A percentile compares a stretch with the other conserved stretches of the same genome.
Evolutionary conservation across 2,113 vertebrate genomes (phyloP).

Genomic region (Solea senegalensis): DNA sequence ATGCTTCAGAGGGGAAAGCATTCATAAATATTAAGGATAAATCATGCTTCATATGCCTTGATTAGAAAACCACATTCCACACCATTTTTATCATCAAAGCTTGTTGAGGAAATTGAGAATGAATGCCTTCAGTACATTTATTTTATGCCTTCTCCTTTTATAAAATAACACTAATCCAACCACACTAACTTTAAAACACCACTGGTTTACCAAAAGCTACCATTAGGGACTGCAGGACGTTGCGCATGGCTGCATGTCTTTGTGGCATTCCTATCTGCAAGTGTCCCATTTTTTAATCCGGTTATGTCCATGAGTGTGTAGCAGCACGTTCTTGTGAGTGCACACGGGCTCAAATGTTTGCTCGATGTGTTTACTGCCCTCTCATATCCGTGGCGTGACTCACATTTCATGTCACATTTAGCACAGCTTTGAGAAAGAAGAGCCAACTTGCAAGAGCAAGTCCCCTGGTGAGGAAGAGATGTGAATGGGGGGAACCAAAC

Average conservation of each 20-base stretch:
- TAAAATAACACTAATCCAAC: constrained; percentile 43
- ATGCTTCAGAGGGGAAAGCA: constrained; percentile 11
- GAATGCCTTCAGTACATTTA: constrained; percentile 24
- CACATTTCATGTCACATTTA: constrained; percentile 71
- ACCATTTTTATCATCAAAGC: constrained; percentile 41
- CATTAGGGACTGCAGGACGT: constrained; percentile 11
- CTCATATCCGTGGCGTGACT: constrained; percentile 46
- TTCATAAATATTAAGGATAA: constrained; percentile 32
- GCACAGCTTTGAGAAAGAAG: constrained; percentile 49
- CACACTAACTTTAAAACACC: constrained; percentile 23
- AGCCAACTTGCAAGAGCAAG: constrained; percentile 19
- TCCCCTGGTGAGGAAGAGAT: constrained; percentile 21
- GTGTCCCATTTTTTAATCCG: constrained; percentile 6
- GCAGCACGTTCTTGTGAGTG: constrained; percentile 30
- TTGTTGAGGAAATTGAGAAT: constrained; percentile 35
- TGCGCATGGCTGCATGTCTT: no score
- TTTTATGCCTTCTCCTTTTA: constrained; percentile 32
- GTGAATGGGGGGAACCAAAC: background rate
- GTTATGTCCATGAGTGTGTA: no score
- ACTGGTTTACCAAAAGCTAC: constrained; percentile 26
- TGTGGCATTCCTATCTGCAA: no score
- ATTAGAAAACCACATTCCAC: constrained; percentile 44
- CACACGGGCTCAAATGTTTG: constrained; percentile 40
- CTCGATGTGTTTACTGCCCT: constrained; percentile 49
- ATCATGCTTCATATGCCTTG: constrained; percentile 24